Percentiles rank a stretch among this genome's conserved stretches.
Evolutionary conservation across 2,888 invertebrate genomes (phyloP).

Genomic region (Acleris emargana): DNA sequence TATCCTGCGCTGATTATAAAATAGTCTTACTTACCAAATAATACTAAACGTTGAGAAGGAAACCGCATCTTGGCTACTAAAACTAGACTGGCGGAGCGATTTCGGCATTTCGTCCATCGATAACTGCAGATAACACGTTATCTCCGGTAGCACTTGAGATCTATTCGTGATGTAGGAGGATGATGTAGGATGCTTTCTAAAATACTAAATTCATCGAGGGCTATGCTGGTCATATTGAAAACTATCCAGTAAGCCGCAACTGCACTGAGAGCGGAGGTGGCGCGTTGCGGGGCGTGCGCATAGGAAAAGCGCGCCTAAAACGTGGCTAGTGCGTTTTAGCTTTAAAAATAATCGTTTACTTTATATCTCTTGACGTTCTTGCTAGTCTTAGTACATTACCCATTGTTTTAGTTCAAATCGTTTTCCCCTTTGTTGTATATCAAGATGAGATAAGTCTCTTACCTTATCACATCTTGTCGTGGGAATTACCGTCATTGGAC

Average conservation of each 20-base stretch:
- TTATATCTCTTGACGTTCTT: too few relatives aligned
- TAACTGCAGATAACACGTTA: constrained; percentile 20
- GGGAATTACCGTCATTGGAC: constrained; percentile 9
- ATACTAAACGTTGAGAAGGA: constrained; percentile 39
- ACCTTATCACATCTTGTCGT: constrained; percentile 6
- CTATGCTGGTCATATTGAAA: too few relatives aligned
- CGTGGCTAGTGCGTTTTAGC: too few relatives aligned
- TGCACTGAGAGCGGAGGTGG: too few relatives aligned
- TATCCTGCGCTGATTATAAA: not conserved
- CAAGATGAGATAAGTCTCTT: not conserved
- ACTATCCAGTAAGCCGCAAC: too few relatives aligned
- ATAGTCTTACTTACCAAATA: constrained; percentile 47
- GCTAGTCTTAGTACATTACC: too few relatives aligned
- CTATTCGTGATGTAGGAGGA: not conserved
- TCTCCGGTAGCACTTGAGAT: constrained; percentile 28
- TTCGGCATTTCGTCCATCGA: constrained; percentile 29
- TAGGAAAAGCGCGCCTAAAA: too few relatives aligned
- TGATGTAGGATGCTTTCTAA: not conserved
- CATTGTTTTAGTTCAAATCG: too few relatives aligned
- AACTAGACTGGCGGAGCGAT: constrained; percentile 45
- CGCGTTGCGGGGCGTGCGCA: too few relatives aligned
- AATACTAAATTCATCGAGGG: not conserved
- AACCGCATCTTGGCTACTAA: constrained; percentile 51
- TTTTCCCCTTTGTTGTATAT: not conserved
- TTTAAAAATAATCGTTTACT: too few relatives aligned